A percentile compares a stretch with the other conserved stretches of the same genome.
phyloP scores from a whole-genome alignment of 2,113 vertebrate species.

The Castor canadensis region DNA sequence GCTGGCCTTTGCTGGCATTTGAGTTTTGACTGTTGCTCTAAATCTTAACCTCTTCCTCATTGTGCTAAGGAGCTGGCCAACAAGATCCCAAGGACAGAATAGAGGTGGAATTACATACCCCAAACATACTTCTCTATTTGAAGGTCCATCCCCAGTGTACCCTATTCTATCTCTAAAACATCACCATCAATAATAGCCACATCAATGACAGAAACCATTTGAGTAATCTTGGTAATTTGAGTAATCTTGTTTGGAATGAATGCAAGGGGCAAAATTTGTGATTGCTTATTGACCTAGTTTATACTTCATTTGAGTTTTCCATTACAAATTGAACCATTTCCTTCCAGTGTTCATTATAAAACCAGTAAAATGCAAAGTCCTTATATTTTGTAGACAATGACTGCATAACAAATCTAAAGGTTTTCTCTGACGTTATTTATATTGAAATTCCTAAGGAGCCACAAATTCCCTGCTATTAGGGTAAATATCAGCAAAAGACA shows the following conservation, averaged over 20 bases:
- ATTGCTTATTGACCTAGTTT: neutral
- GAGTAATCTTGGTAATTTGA: neutral
- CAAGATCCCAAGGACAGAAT: neutral
- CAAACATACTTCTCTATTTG: neutral
- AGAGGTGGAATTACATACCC: neutral
- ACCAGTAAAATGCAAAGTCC: neutral
- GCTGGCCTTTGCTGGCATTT: neutral
- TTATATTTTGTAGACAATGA: neutral
- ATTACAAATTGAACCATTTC: neutral
- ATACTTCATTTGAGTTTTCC: neutral
- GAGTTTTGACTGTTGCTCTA: neutral
- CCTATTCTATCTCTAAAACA: neutral
- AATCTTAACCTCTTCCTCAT: neutral
- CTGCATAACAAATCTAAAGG: neutral
- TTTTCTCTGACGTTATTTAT: neutral
- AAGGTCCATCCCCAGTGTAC: neutral
- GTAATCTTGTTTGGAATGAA: neutral
- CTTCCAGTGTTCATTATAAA: neutral
- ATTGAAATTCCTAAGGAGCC: constrained; percentile 15
- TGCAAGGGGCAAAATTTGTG: neutral
- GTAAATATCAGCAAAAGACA: constrained; percentile 48
- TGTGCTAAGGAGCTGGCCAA: neutral
- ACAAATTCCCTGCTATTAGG: constrained; percentile 30
- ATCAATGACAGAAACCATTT: neutral
- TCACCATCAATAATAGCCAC: neutral